Conservation (phyloP, 2,888 invertebrate genomes). For the Melieria omissa region DNA sequence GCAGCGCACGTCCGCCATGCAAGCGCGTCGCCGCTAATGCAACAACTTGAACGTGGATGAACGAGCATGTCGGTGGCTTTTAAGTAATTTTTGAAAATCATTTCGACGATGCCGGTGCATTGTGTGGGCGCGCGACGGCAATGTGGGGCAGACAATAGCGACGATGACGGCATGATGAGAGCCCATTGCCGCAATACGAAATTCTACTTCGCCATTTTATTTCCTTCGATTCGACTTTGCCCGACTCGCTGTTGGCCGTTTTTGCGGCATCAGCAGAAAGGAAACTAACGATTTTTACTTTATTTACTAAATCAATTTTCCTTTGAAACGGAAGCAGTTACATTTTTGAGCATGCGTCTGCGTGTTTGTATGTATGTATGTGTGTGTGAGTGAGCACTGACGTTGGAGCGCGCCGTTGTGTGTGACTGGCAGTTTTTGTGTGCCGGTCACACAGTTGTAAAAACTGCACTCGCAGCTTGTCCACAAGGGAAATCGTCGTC, state of each 20-base stretch:
- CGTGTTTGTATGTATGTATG: not conserved
- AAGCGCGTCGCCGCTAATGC: conserved; percentile 14
- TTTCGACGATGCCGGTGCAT: not conserved
- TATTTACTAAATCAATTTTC: conserved; percentile 59
- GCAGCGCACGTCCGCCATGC: conserved; percentile 3
- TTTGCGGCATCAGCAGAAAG: conserved; percentile 48
- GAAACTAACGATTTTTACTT: conserved; percentile 58
- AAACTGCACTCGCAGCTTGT: too few species aligned
- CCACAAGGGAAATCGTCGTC: too few species aligned
- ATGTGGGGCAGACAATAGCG: not conserved
- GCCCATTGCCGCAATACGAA: not conserved
- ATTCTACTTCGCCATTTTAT: too few species aligned
- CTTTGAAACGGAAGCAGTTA: conserved; percentile 42
- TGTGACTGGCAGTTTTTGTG: conserved; percentile 6
- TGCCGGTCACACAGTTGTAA: not conserved
- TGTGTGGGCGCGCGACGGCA: not conserved
- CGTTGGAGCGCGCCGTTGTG: not conserved
- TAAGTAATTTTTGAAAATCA: conserved; percentile 14
- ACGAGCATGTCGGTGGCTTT: conserved; percentile 22
- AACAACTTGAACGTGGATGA: conserved; percentile 27
- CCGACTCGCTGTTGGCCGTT: not conserved
- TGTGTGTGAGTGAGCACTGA: not conserved
- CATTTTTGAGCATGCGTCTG: not conserved
- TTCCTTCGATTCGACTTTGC: too few species aligned
- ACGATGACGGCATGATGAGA: not conserved